Evolutionary conservation across 2,888 invertebrate species (phyloP).

Genomic region (Marasmarcha lunaedactyla): DNA sequence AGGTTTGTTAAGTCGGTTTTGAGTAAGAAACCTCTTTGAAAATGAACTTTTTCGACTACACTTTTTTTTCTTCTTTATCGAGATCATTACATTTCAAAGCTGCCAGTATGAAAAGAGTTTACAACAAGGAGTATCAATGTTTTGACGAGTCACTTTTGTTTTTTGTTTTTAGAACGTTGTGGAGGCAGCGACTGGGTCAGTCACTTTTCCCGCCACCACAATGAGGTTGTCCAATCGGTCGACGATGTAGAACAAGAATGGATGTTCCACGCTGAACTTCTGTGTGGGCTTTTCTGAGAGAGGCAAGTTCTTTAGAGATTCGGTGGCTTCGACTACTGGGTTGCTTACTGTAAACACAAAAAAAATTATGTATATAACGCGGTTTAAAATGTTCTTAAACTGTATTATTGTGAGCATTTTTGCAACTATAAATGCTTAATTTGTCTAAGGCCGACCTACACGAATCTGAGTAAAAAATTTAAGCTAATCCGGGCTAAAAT

Average conservation of each 20-base stretch:
- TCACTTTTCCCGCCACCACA: constrained; percentile 71
- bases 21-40: neutral
- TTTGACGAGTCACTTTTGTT: neutral
- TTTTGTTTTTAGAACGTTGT: constrained; percentile 24
- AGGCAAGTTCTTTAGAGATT: constrained; percentile 42
- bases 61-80: neutral
- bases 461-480: too few species aligned
- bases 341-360: constrained; percentile 29
- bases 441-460: too few species aligned
- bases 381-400: too few species aligned
- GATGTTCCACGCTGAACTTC: constrained; percentile 66
- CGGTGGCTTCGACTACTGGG: constrained; percentile 23
- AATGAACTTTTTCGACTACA: neutral
- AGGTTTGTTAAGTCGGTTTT: neutral
- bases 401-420: neutral
- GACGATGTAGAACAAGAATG: constrained; percentile 74
- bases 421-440: too few species aligned
- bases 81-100: neutral
- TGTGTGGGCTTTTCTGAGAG: constrained; percentile 26
- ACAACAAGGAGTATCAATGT: too few species aligned
- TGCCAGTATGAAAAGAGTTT: neutral
- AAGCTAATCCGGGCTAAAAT: too few species aligned
- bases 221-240: constrained; percentile 70
- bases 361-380: constrained; percentile 6
- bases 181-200: constrained; percentile 50